Base-by-base conservation (phyloP, 2,797 vertebrate species). In the Halcyon badia region DNA sequence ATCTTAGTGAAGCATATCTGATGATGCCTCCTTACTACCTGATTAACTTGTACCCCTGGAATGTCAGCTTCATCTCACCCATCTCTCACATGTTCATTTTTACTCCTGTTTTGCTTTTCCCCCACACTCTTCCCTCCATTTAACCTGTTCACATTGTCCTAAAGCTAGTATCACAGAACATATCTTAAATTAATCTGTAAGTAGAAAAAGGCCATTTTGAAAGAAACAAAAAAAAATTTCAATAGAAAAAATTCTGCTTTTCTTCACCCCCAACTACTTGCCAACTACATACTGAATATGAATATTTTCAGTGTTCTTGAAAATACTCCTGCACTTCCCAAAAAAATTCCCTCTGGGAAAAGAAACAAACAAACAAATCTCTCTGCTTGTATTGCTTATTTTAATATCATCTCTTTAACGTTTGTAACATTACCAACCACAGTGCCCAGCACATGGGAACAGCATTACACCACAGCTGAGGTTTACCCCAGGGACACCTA, bases 21-120 rank as follows among this genome's bases (percentile, higher is more conserved):
- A 25, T 24, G 26, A 33, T 28, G 6, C 18, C 20, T 37, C 17
- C 16, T 65, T 2, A 1, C 5, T 86, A n/a, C 28, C 28, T 0
- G 1, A 6, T 51, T 37, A 57, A 52, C 31, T 16, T 3, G 1
- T 11, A 39, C 3, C 8, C 42, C 72, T 86, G 25, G 21, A 62
- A 51, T 1, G 3, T 42, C 41, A 49, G 21, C n/a, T 65, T 80
- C 21, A 39, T 42, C 57, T 44, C 20, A 2, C n/a, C 18, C 15
- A 14, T 20, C 44, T 58, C 57, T 44, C n/a, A 3, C 13, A 46
- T 8, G 3, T 7, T 54, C 2, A 1, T 18, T 70, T 58, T 35
- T 54, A 3, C 2, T 44, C 14, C 33, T 17, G 4, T 30, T 51
- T 42, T 48, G 33, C 31, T 71, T 51, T 75, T 33, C 10, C 16